Base-by-base conservation (phyloP, 2,113 vertebrate species). In the Papio anubis region DNA sequence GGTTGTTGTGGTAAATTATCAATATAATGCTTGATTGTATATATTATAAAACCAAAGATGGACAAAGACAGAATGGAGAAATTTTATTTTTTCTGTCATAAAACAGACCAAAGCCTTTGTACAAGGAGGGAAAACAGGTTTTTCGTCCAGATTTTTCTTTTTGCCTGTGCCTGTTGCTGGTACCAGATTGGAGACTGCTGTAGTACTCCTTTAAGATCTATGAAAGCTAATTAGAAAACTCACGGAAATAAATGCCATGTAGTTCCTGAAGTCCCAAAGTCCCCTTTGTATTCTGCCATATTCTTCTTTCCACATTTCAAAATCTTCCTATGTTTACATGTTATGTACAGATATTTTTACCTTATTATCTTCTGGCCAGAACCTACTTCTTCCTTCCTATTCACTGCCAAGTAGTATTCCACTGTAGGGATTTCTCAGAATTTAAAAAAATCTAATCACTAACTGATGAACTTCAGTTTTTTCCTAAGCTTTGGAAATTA, bases 101-200 rank as follows among this genome's bases (percentile, higher is more conserved):
- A 95, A 80, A 79, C 98, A 98, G 70, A 94, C 96, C 61, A 98
- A 99, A 81, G 97, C 98, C 59, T 99, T 99, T 0, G 79, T 99
- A 38, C 99, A 99, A 96, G 99, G 99, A 6, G 98, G 99, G 93
- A 98, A 98, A 90, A 98, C 98, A 64, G 61, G 27, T 6, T 64
- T 76, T 32, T 45, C 6, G 45, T 61, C 12, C 20, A 25, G 27
- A 3, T 7, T 38, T 72, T 38, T 27, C 61, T 64, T 13, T 55
- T 9, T 55, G 10, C 8, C 20, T 25, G 72, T 61, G 38, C 30
- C 20, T 89, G 3, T 78, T 48, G 10, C 20, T 78, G 23, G 40
- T 78, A n/a, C 30, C 40, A 78, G 40, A 59, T 6, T 76, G 40
- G 23, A 78, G 23, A 3, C 8, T 89, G 76, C 55, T 61, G 12